Evolutionary conservation across 2,113 vertebrate species (phyloP).

Genomic region (Nothobranchius furzeri): DNA sequence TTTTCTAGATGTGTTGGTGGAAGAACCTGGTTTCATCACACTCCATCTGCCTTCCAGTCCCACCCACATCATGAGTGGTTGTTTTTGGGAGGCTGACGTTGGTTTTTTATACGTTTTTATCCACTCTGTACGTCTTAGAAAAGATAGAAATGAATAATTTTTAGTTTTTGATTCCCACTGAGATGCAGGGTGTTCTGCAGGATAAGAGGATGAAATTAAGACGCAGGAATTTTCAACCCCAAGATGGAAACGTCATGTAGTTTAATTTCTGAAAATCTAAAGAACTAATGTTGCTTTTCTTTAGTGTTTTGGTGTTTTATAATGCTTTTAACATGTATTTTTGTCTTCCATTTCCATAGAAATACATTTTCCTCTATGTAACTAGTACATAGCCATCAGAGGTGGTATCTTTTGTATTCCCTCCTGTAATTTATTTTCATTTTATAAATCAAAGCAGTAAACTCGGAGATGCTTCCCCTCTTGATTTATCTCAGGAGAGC

Average conservation of each 20-base stretch:
- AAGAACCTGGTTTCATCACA: conserved; percentile 24
- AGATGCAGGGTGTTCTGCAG: background rate
- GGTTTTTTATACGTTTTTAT: too few species aligned
- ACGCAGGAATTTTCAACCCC: background rate
- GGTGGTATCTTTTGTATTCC: too few species aligned
- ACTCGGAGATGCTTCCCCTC: background rate
- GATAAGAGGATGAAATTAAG: background rate
- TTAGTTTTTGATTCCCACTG: background rate
- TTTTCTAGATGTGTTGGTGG: conserved; percentile 12
- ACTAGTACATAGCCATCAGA: too few species aligned
- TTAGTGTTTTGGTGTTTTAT: background rate
- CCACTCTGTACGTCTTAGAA: too few species aligned
- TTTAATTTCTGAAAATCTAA: background rate
- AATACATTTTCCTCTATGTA: too few species aligned
- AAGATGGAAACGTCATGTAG: too few species aligned
- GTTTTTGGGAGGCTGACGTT: too few species aligned
- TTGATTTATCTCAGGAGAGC: background rate
- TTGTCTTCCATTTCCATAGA: too few species aligned
- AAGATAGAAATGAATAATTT: background rate
- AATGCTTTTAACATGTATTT: too few species aligned
- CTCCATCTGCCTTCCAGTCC: conserved; percentile 11
- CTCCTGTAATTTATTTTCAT: too few species aligned
- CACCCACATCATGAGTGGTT: background rate
- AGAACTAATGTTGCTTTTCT: background rate
- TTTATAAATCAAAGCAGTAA: too few species aligned